Percentiles rank a stretch among this genome's conserved stretches.
Evolutionary conservation across 2,113 vertebrate species (phyloP).

Genomic region (Stegastes partitus): DNA sequence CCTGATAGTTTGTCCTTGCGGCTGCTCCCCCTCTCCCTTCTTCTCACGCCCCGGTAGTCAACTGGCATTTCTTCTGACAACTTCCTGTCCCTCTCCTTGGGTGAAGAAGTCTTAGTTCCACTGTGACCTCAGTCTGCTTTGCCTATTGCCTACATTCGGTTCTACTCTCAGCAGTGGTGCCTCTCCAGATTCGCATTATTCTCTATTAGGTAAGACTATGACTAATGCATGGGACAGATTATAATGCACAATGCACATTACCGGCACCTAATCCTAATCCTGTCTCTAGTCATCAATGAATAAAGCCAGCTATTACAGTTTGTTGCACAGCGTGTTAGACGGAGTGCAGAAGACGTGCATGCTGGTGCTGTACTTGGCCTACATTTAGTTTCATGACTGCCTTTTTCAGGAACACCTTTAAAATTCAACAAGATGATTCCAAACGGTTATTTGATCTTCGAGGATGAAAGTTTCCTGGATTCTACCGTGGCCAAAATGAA

Average conservation of each 20-base stretch:
- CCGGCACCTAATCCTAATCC: conserved; percentile 64
- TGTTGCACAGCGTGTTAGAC: neutral
- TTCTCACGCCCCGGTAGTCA: conserved; percentile 69
- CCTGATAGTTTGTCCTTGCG: conserved; percentile 93
- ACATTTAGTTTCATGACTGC: neutral
- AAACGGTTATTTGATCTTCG: conserved; percentile 98
- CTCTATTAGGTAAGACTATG: conserved; percentile 86
- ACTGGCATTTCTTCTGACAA: conserved; percentile 84
- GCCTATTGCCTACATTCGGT: conserved; percentile 70
- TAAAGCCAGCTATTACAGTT: conserved; percentile 36
- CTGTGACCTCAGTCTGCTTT: conserved; percentile 74
- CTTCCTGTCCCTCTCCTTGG: conserved; percentile 68
- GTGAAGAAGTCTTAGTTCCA: conserved; percentile 74
- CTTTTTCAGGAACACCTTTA: conserved; percentile 51
- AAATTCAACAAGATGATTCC: conserved; percentile 92
- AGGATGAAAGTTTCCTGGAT: conserved; percentile 98
- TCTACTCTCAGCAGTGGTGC: conserved; percentile 58
- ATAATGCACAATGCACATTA: conserved; percentile 52
- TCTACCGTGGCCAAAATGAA: conserved; percentile 99
- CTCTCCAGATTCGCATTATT: conserved; percentile 75
- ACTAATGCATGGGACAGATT: conserved; percentile 66
- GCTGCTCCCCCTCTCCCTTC: conserved; percentile 82
- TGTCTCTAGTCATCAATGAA: conserved; percentile 39
- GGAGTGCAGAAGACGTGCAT: neutral
- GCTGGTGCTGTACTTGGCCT: neutral